Percentiles rank a stretch among this genome's conserved stretches.
Evolutionary conservation across 2,888 invertebrate species (phyloP).

Genomic region (Hermaeophaga mercurialis): DNA sequence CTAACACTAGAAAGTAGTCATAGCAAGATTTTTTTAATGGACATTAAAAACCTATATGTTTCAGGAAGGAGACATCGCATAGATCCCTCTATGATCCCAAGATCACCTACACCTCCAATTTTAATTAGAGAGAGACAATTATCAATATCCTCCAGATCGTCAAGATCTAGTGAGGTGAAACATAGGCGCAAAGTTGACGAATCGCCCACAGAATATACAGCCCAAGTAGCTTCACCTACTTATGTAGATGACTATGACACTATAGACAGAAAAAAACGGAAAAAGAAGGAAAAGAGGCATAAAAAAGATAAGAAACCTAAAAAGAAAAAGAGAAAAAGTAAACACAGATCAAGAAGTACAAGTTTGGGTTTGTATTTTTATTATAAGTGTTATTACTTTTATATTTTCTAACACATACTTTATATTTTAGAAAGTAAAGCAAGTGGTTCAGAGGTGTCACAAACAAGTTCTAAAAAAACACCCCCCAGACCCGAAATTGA

Average conservation of each 20-base stretch:
- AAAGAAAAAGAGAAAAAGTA: constrained; percentile 73
- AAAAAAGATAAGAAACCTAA: constrained; percentile 69
- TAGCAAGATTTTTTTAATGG: too few relatives aligned
- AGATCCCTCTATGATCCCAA: constrained; percentile 58
- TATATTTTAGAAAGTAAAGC: constrained; percentile 24
- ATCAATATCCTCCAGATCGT: constrained; percentile 56
- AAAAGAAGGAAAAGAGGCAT: constrained; percentile 74
- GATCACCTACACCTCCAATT: constrained; percentile 59
- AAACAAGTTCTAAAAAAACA: constrained; percentile 34
- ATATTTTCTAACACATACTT: background rate
- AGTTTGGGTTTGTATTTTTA: constrained; percentile 60
- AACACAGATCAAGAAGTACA: constrained; percentile 70
- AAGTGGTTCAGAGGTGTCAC: constrained; percentile 31
- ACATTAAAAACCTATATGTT: too few relatives aligned
- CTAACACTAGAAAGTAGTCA: background rate
- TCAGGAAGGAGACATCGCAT: constrained; percentile 49
- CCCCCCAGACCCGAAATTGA: constrained; percentile 45
- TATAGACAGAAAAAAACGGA: constrained; percentile 49
- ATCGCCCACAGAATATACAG: constrained; percentile 45
- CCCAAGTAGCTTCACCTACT: constrained; percentile 40
- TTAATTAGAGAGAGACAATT: constrained; percentile 54
- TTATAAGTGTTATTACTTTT: background rate
- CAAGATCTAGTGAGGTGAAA: constrained; percentile 52
- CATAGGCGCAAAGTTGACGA: constrained; percentile 52
- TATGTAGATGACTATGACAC: constrained; percentile 61